Conservation (phyloP, 2,797 vertebrate species). For the Astyanax mexicanus region DNA sequence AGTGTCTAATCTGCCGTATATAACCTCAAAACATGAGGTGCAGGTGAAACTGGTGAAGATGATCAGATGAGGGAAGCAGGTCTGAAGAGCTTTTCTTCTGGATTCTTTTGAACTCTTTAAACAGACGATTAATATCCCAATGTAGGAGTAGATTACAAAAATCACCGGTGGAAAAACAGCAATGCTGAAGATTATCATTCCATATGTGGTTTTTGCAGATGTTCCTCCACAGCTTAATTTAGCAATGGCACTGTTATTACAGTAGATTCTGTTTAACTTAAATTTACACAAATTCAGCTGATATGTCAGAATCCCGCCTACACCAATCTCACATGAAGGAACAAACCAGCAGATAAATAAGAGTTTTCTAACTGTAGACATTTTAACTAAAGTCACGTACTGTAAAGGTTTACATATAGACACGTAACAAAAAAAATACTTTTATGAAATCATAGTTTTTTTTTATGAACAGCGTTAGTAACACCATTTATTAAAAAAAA, state of each 20-base stretch:
- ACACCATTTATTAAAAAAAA: no score
- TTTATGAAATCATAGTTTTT: no score
- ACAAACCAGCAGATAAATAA: not conserved
- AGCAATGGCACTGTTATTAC: constrained; percentile 17
- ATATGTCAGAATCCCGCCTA: not conserved
- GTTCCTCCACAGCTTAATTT: constrained; percentile 26
- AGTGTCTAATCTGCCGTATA: not conserved
- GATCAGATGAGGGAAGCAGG: not conserved
- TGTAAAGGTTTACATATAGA: not conserved
- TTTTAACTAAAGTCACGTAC: not conserved
- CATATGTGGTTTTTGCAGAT: not conserved
- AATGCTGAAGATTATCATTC: not conserved
- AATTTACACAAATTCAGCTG: not conserved
- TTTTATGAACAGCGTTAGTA: no score
- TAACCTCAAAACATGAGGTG: not conserved
- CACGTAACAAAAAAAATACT: no score
- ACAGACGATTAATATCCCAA: constrained; percentile 9
- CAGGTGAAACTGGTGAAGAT: not conserved
- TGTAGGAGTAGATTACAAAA: constrained; percentile 15
- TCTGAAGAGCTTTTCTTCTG: not conserved
- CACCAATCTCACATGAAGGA: not conserved
- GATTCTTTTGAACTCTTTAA: constrained; percentile 10
- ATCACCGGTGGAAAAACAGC: not conserved
- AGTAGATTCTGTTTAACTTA: constrained; percentile 23
- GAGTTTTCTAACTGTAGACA: not conserved